These are phyloP conservation scores for Jacana jacana DNA, from an alignment of 2,113 vertebrate species.

Conservation along the genomic window DNA sequence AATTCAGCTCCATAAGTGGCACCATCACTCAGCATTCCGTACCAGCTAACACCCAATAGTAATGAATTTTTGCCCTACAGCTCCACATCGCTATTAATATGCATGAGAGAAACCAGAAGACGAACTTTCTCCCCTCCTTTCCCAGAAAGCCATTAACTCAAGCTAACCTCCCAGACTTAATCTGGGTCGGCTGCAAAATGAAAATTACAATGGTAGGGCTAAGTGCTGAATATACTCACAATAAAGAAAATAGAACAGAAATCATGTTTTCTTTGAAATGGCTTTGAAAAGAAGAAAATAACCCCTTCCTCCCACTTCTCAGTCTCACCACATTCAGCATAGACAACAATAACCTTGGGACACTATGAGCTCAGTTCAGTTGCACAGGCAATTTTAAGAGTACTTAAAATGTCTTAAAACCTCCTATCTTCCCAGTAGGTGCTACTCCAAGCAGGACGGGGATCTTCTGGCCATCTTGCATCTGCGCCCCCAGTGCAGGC, in stretches of 20 bases:
- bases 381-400: background rate
- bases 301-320: background rate
- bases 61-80: background rate
- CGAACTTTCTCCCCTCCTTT: background rate
- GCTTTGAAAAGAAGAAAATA: background rate
- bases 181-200: background rate
- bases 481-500: background rate
- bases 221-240: background rate
- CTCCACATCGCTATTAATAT: background rate
- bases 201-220: background rate
- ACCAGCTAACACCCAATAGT: background rate
- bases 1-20: background rate
- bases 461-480: background rate
- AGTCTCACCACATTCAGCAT: background rate
- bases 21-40: background rate
- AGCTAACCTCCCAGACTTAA: background rate
- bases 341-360: background rate
- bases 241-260: background rate
- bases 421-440: accelerated
- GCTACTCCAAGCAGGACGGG: background rate
- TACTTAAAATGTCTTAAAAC: background rate
- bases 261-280: background rate
- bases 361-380: background rate
- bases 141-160: constrained; percentile 40
- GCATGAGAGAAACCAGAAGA: background rate